Evolutionary conservation across 2,797 vertebrate genomes (phyloP).

Genomic region (Anomalospiza imberbis): DNA sequence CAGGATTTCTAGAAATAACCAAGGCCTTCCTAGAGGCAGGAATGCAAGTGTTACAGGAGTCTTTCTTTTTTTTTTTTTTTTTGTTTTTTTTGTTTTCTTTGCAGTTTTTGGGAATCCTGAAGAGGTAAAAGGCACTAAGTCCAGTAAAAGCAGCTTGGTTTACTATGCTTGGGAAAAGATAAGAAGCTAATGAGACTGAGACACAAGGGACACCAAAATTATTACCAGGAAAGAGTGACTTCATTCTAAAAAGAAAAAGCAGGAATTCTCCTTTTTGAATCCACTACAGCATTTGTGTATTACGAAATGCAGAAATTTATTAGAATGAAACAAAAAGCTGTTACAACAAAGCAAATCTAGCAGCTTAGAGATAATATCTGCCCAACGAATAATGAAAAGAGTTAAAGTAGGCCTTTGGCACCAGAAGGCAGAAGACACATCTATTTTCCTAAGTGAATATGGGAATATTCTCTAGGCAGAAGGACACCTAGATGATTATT

Average conservation of each 20-base stretch:
- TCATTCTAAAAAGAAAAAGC: not conserved
- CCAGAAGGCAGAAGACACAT: not conserved
- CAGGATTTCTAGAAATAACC: not conserved
- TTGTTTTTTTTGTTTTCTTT: not conserved
- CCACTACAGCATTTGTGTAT: not conserved
- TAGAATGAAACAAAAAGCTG: not conserved
- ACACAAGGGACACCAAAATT: not conserved
- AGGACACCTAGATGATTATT: not conserved
- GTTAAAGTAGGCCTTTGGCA: not conserved
- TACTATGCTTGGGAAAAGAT: not conserved
- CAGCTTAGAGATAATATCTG: not conserved
- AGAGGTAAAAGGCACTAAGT: not conserved
- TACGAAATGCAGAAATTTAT: not conserved
- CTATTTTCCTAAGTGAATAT: not conserved
- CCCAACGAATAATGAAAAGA: fast-evolving
- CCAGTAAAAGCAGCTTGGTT: not conserved
- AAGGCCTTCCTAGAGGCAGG: not conserved
- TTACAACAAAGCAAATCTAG: not conserved
- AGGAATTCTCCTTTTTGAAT: not conserved
- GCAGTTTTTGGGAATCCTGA: not conserved
- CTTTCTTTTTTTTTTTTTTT: not conserved
- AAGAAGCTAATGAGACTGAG: not conserved
- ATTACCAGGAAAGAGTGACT: not conserved
- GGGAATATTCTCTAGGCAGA: not conserved
- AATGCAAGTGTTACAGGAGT: not conserved